phyloP scores from a whole-genome alignment of 2,113 vertebrate species.

The Mus pahari region DNA sequence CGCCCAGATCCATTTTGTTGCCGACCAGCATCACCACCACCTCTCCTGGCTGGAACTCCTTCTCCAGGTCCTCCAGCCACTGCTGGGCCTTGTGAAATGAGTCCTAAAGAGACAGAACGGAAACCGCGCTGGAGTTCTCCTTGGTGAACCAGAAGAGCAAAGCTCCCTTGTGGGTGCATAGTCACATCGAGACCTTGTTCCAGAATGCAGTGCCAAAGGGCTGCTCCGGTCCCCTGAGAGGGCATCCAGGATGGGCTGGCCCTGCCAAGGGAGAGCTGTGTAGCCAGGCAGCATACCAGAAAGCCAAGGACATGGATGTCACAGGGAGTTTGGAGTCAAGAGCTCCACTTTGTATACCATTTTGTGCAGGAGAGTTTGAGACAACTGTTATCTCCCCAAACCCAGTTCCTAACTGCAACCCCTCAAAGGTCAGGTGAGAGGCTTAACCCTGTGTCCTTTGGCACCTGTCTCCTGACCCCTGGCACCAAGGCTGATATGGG shows the following conservation, averaged over 20 bases:
- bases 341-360: background rate
- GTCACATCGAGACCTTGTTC: background rate
- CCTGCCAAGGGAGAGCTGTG: background rate
- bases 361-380: background rate
- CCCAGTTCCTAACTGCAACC: background rate
- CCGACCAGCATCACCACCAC: conserved; percentile 88
- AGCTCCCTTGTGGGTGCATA: rapidly evolving
- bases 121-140: background rate
- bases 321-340: background rate
- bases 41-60: conserved; percentile 81
- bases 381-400: background rate
- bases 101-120: conserved; percentile 9
- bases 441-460: rapidly evolving
- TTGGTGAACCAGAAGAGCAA: background rate
- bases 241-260: background rate
- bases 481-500: background rate
- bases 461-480: background rate
- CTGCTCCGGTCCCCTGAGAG: background rate
- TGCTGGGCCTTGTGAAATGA: conserved; percentile 86
- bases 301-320: rapidly evolving
- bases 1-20: conserved; percentile 88
- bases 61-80: conserved; percentile 89
- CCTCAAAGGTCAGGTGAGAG: background rate
- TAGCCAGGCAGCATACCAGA: background rate
- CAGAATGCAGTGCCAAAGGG: background rate